A percentile compares a stretch with the other conserved stretches of the same genome.
phyloP scores from a whole-genome alignment of 2,888 invertebrate genomes.

The Idaea straminata region DNA sequence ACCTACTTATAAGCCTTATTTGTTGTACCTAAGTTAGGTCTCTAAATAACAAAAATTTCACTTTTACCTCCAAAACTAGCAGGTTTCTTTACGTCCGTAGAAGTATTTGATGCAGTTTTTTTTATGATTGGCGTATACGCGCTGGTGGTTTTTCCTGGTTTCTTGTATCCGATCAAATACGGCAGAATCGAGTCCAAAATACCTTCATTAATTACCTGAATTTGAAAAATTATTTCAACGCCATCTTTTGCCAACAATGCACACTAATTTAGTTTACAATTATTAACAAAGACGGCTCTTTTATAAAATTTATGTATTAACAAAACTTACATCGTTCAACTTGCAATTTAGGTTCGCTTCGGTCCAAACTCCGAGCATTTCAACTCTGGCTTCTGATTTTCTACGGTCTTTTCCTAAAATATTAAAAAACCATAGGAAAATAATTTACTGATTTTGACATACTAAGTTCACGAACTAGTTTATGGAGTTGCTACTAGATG shows the following conservation, averaged over 20 bases:
- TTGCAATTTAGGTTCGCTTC: slow-evolving; percentile 75
- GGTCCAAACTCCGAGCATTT: slow-evolving; percentile 75
- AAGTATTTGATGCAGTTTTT: slow-evolving; percentile 55
- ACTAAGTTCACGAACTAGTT: slow-evolving; percentile 7
- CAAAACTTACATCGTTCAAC: slow-evolving; percentile 66
- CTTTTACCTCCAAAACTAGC: slow-evolving; percentile 71
- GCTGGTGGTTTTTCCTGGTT: slow-evolving; percentile 76
- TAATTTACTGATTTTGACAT: neutral
- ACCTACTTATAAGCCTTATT: neutral
- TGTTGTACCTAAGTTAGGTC: neutral
- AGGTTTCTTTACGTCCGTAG: slow-evolving; percentile 71
- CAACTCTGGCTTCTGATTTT: slow-evolving; percentile 59
- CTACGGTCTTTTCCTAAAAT: slow-evolving; percentile 49
- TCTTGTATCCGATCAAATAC: slow-evolving; percentile 82
- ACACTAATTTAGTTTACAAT: neutral
- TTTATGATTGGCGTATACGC: slow-evolving; percentile 79
- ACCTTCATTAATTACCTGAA: slow-evolving; percentile 88
- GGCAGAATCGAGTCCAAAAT: slow-evolving; percentile 90
- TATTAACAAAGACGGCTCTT: neutral
- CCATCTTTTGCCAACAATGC: slow-evolving; percentile 43
- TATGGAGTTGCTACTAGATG: slow-evolving; percentile 28
- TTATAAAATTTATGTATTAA: neutral
- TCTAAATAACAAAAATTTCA: neutral
- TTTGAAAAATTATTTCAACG: slow-evolving; percentile 43
- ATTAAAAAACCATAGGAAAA: neutral